Percentiles rank a stretch among this genome's conserved stretches.
phyloP scores from a whole-genome alignment of 2,888 invertebrate genomes.

The Hoplodrina blanda region DNA sequence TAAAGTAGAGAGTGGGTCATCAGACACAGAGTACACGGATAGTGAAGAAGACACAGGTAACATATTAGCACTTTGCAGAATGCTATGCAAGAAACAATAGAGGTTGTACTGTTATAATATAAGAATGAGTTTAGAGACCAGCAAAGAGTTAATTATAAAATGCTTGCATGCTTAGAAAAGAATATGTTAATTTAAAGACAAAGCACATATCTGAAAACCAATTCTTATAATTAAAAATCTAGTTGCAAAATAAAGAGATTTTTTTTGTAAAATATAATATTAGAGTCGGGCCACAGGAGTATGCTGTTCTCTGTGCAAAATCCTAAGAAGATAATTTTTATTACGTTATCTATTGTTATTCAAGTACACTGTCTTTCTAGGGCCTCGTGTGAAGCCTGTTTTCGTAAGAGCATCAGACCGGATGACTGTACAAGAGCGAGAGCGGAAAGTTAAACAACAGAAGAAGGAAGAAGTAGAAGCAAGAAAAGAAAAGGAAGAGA shows the following conservation, averaged over 20 bases:
- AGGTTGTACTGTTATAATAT: neutral
- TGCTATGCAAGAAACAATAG: neutral
- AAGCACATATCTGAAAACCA: too few species aligned
- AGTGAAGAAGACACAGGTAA: constrained; percentile 96
- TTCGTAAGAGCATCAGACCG: constrained; percentile 98
- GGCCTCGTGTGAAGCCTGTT: constrained; percentile 97
- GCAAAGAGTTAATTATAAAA: too few species aligned
- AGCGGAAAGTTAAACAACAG: constrained; percentile 95
- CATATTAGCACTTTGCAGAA: neutral
- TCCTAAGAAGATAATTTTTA: too few species aligned
- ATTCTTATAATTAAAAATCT: too few species aligned
- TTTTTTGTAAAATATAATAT: too few species aligned
- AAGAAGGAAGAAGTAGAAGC: constrained; percentile 96
- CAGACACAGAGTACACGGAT: constrained; percentile 96
- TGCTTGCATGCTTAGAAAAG: too few species aligned
- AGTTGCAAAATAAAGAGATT: too few species aligned
- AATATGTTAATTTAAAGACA: too few species aligned
- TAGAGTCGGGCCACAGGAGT: too few species aligned
- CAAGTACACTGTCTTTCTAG: constrained; percentile 73
- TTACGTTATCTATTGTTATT: too few species aligned
- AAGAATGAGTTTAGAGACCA: too few species aligned
- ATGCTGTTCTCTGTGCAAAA: too few species aligned
- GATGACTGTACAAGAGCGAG: constrained; percentile 98
- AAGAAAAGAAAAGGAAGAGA: constrained; percentile 96
- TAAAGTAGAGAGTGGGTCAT: constrained; percentile 93